Conservation (phyloP, 2,113 vertebrate genomes). For the Dasyornis broadbenti region DNA sequence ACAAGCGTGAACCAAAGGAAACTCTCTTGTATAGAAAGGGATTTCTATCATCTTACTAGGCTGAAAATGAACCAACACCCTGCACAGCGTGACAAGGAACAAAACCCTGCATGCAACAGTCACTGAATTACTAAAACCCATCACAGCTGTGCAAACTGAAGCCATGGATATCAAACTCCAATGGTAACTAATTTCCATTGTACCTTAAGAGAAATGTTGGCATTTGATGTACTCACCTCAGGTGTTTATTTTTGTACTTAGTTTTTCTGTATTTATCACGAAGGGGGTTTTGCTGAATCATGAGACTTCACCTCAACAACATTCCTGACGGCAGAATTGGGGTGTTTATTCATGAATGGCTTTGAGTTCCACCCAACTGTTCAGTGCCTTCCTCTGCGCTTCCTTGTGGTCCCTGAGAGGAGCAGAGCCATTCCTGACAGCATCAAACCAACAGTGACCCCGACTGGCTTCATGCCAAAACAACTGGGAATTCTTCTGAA, state of each 20-base stretch:
- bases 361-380: background rate
- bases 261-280: background rate
- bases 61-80: background rate
- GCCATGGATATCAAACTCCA: background rate
- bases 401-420: too few species aligned
- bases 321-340: too few species aligned
- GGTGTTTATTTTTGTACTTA: background rate
- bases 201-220: background rate
- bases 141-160: background rate
- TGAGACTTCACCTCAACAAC: background rate
- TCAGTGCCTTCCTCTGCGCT: background rate
- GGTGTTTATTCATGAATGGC: background rate
- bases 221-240: background rate
- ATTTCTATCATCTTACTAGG: background rate
- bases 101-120: background rate
- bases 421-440: background rate
- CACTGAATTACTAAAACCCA: background rate
- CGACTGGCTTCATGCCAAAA: background rate
- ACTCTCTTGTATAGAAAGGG: background rate
- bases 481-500: background rate
- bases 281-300: background rate
- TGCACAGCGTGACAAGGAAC: background rate
- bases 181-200: background rate
- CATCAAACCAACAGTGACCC: background rate
- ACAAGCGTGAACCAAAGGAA: background rate